Conservation (phyloP, 2,113 vertebrate species). For the Etheostoma cragini region DNA sequence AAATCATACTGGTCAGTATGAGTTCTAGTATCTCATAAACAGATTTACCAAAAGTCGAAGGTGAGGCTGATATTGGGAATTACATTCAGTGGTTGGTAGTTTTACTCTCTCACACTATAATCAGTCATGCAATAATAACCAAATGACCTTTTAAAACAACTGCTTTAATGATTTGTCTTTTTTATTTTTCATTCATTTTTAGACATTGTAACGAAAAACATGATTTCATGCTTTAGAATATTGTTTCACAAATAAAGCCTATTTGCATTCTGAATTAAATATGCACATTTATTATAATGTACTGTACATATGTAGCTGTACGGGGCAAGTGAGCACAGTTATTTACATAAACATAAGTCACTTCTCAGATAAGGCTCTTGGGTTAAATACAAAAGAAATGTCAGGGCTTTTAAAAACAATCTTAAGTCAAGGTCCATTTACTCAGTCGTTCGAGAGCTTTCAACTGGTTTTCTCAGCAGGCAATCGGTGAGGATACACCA, state of each 20-base stretch:
- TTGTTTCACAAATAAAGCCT: neutral
- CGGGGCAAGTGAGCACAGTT: neutral
- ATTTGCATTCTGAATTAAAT: slow-evolving; percentile 4
- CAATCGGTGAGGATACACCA: neutral
- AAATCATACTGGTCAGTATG: too few relatives aligned
- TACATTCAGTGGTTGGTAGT: too few relatives aligned
- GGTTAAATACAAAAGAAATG: neutral
- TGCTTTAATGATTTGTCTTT: neutral
- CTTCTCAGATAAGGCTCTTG: neutral
- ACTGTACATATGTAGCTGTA: neutral
- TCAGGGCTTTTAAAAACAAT: neutral
- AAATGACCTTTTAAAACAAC: neutral
- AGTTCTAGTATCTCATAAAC: neutral
- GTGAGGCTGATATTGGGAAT: neutral
- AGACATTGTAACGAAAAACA: neutral
- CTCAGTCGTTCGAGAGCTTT: slow-evolving; percentile 2
- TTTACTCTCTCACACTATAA: neutral
- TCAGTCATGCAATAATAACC: neutral
- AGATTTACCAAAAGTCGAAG: neutral
- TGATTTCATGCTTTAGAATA: neutral
- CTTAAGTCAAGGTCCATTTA: neutral
- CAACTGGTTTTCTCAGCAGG: neutral
- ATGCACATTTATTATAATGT: neutral
- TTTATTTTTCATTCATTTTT: too few relatives aligned
- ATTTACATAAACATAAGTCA: slow-evolving; percentile 8